Percentiles rank a stretch among this genome's conserved stretches.
Evolutionary conservation across 2,797 vertebrate genomes (phyloP).

Genomic region (Spinus olivaceus): DNA sequence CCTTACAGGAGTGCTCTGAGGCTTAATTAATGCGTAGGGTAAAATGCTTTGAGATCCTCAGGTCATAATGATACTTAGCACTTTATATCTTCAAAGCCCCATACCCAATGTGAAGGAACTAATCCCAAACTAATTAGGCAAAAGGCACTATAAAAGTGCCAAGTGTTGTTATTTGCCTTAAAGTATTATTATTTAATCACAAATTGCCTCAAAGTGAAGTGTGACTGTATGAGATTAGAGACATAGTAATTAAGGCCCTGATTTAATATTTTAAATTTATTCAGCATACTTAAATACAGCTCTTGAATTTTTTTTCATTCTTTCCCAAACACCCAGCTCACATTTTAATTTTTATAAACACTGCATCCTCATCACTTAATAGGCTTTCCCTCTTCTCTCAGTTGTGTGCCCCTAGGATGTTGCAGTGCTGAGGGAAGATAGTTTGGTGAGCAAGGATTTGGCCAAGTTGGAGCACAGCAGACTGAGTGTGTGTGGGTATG

Average conservation of each 20-base stretch:
- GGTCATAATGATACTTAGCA: slow-evolving; percentile 66
- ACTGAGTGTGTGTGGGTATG: not conserved
- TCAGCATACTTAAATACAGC: slow-evolving; percentile 56
- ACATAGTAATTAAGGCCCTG: slow-evolving; percentile 63
- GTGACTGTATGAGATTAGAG: slow-evolving; percentile 58
- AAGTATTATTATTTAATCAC: slow-evolving; percentile 71
- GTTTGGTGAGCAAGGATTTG: slow-evolving; percentile 47
- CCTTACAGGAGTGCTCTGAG: slow-evolving; percentile 28
- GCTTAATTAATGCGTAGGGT: slow-evolving; percentile 51
- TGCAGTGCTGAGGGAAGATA: slow-evolving; percentile 49
- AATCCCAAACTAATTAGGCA: slow-evolving; percentile 71
- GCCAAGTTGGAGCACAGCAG: slow-evolving; percentile 15
- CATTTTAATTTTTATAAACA: slow-evolving; percentile 64
- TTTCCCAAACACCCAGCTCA: slow-evolving; percentile 41
- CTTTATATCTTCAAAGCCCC: slow-evolving; percentile 70
- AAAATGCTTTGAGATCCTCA: slow-evolving; percentile 64
- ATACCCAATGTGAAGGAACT: slow-evolving; percentile 57
- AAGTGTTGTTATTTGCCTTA: slow-evolving; percentile 70
- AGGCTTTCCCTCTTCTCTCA: slow-evolving; percentile 48
- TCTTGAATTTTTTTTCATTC: slow-evolving; percentile 59
- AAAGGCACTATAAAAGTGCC: slow-evolving; percentile 69
- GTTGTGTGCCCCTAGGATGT: slow-evolving; percentile 42
- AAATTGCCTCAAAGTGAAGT: slow-evolving; percentile 64
- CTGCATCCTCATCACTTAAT: slow-evolving; percentile 49
- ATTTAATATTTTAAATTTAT: slow-evolving; percentile 71